A percentile compares a stretch with the other conserved stretches of the same genome.
These are phyloP conservation scores for Cyprinodon variegatus DNA, from an alignment of 2,113 vertebrate species.

Conservation along the genomic window DNA sequence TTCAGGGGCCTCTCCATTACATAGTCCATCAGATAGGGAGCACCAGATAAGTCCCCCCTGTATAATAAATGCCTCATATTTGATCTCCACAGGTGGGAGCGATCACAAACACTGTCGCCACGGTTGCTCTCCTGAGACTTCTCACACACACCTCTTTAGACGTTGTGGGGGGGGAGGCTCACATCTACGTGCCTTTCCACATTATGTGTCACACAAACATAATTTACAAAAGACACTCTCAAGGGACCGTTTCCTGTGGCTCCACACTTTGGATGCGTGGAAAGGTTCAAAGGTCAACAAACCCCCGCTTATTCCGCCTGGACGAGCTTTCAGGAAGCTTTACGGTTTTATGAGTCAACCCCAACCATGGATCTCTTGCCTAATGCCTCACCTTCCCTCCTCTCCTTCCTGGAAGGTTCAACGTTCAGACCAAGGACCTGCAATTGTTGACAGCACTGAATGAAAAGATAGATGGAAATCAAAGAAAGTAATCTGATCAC, in stretches of 20 bases:
- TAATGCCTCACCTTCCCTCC: conserved; percentile 9
- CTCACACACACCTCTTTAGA: conserved; percentile 60
- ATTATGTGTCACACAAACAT: conserved; percentile 19
- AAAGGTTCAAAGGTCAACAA: conserved; percentile 70
- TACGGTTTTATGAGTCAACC: conserved; percentile 66
- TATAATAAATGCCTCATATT: conserved; percentile 82
- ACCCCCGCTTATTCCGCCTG: conserved; percentile 51
- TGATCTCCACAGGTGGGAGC: conserved; percentile 80
- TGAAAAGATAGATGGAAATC: conserved; percentile 44
- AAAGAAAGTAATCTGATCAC: conserved; percentile 44
- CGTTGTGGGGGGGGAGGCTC: conserved; percentile 27
- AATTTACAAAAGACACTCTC: conserved; percentile 22
- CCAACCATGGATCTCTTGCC: conserved; percentile 34
- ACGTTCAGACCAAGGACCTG: conserved; percentile 61
- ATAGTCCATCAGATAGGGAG: conserved; percentile 79
- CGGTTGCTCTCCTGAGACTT: conserved; percentile 59
- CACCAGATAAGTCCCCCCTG: conserved; percentile 77
- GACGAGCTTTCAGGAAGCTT: conserved; percentile 63
- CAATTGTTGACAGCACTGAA: conserved; percentile 70
- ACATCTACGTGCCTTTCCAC: conserved; percentile 32
- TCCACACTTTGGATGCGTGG: conserved; percentile 16
- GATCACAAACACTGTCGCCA: conserved; percentile 64
- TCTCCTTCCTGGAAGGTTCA: conserved; percentile 53
- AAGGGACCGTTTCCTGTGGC: conserved; percentile 34
- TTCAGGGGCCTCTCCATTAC: conserved; percentile 77